phyloP scores from a whole-genome alignment of 2,113 vertebrate species.

The Myocastor coypus region DNA sequence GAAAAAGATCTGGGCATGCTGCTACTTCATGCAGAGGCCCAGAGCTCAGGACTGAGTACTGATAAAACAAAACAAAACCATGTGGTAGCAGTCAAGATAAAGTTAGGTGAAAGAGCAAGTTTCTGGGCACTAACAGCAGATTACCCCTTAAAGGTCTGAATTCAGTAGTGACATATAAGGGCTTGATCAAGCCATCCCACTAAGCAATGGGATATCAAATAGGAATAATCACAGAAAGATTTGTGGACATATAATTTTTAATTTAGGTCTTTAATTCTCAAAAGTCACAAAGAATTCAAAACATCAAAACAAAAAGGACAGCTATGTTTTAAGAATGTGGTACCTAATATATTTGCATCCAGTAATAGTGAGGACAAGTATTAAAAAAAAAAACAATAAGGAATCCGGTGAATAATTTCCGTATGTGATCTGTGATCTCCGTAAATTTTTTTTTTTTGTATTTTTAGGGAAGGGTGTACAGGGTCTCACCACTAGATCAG shows the following conservation, averaged over 20 bases:
- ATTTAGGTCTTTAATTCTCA: neutral
- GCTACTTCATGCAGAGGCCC: too few relatives aligned
- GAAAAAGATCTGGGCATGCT: neutral
- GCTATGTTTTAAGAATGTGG: neutral
- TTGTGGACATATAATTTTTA: neutral
- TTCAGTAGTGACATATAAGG: neutral
- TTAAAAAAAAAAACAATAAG: neutral
- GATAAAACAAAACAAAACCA: neutral
- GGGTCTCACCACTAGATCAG: too few relatives aligned
- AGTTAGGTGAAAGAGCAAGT: neutral
- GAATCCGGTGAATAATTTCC: neutral
- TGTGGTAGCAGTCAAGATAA: neutral
- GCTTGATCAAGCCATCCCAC: neutral
- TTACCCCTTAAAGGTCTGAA: neutral
- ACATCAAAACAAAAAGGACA: neutral
- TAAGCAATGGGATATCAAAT: neutral
- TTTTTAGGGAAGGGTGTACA: too few relatives aligned
- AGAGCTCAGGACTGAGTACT: neutral
- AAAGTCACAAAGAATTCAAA: neutral
- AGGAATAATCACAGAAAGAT: neutral
- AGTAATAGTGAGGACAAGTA: neutral
- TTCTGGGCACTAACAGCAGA: neutral
- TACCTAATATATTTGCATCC: neutral
- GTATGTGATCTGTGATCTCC: neutral
- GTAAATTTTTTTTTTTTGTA: too few relatives aligned